Percentiles rank a stretch among this genome's conserved stretches.
phyloP scores from a whole-genome alignment of 2,888 invertebrate genomes.

The Pandemis cinnamomeana region DNA sequence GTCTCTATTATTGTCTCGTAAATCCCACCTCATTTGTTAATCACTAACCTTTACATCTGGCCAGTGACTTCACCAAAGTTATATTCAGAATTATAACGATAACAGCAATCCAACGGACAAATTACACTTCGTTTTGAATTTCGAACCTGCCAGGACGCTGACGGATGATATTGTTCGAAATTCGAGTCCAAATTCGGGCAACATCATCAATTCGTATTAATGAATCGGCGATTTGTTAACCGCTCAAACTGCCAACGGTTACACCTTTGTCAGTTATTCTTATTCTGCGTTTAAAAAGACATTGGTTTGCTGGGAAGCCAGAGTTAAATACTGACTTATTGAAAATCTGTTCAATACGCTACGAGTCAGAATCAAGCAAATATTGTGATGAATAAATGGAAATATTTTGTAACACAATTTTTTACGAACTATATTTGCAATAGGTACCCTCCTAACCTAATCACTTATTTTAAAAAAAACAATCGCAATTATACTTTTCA shows the following conservation, averaged over 20 bases:
- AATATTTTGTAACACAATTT: no score
- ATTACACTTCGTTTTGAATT: constrained; percentile 24
- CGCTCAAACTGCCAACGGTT: constrained; percentile 10
- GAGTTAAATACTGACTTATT: neutral
- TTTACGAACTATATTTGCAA: no score
- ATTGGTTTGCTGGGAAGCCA: neutral
- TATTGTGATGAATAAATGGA: no score
- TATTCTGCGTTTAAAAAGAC: constrained; percentile 15
- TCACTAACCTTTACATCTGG: neutral
- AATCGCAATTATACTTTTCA: no score
- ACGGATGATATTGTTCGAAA: constrained; percentile 26
- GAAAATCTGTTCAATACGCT: no score
- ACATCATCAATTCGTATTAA: constrained; percentile 32
- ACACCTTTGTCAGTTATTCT: constrained; percentile 8
- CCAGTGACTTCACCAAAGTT: neutral
- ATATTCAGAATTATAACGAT: neutral
- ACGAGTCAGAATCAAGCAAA: no score
- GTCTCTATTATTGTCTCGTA: neutral
- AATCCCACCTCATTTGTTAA: neutral
- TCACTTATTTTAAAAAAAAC: no score
- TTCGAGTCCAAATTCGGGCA: constrained; percentile 27
- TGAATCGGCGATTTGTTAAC: constrained; percentile 36
- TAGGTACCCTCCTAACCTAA: no score
- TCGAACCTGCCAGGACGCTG: constrained; percentile 21
- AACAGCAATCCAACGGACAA: constrained; percentile 18